A percentile compares a stretch with the other conserved stretches of the same genome.
Evolutionary conservation across 2,113 vertebrate species (phyloP).

Genomic region (Archocentrus centrarchus): DNA sequence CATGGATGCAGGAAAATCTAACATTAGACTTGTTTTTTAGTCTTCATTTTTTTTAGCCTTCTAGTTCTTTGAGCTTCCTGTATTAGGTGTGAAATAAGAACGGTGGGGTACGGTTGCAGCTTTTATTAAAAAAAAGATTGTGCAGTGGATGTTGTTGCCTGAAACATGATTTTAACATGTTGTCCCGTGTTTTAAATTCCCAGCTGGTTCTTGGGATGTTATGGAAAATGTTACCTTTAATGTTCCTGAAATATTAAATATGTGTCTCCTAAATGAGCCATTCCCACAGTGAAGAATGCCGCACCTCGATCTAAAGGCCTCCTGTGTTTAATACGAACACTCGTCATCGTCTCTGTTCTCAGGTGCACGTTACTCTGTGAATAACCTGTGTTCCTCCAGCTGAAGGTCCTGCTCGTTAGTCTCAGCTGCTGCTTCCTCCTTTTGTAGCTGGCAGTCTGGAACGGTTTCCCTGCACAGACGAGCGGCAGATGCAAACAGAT

Average conservation of each 20-base stretch:
- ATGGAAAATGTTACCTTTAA: too few species aligned
- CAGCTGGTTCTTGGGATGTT: too few species aligned
- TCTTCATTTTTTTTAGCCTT: not conserved
- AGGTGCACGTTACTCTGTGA: too few species aligned
- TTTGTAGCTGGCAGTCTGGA: not conserved
- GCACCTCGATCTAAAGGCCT: not conserved
- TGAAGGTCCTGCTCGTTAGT: too few species aligned
- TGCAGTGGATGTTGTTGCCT: too few species aligned
- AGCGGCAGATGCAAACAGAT: not conserved
- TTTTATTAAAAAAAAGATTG: not conserved
- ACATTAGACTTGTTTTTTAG: not conserved
- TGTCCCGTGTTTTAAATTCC: fast-evolving
- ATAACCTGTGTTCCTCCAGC: too few species aligned
- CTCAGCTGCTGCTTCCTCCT: not conserved
- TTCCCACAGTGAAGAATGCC: not conserved
- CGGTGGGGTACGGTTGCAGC: fast-evolving
- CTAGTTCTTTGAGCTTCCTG: fast-evolving
- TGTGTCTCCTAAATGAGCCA: not conserved
- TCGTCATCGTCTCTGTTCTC: too few species aligned
- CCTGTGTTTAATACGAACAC: not conserved
- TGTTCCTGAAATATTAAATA: too few species aligned
- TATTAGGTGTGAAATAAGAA: not conserved
- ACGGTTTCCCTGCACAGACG: not conserved
- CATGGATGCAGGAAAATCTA: too few species aligned
- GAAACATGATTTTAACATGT: not conserved